Base-by-base conservation (phyloP, 35 echinoderm and acorn worm genomes). In the Holothuria glaberrima region DNA sequence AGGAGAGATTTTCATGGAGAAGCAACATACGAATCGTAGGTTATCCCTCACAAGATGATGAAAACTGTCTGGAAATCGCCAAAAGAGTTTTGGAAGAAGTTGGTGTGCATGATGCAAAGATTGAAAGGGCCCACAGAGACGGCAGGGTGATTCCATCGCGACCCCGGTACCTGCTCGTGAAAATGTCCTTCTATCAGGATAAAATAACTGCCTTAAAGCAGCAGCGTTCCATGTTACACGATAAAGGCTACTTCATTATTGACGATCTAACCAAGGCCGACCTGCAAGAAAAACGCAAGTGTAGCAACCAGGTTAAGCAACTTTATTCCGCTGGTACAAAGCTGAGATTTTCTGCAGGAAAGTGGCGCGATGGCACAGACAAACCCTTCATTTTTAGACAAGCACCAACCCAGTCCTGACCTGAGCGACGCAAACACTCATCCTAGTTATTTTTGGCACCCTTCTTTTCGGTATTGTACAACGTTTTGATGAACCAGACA, bases 371-470 rank as follows among this genome's bases (percentile, higher is more conserved):
- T 3, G 26, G 13, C 60, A 22, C 60, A 64, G 60, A 12, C 19
- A 64, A 64, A 64, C 60, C 60, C 26, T 64, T 22, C 60, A 21
- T 64, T 27, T 64, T 64, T 64, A 64, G 60, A 64, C 60, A 64
- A 5, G 12, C 60, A 20, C 60, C 60, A 64, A 22, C 2, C 26
- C 60, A 27, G 5, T 14, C 19, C 60, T 64, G 26, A 64, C 2
- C 60, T 64, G 2, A n/a, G 2, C 36, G 7, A 41, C 36, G 36
- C 36, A 41, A 41, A 2, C 2, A 4, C 7, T 41, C 7, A 41
- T 41, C 2, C 7, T 41, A 4, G 2, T 41, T 4, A 41, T 41
- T 41, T 41, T 41, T 41, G 7, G 36, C 36, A 41, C 36, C 36
- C 36, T 41, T n/a, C n/a, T n/a, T 41, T 41, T 41, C 36, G 36